Base-by-base conservation (phyloP, 1,140 invertebrate genomes). In the Melipona quadrifasciata region DNA sequence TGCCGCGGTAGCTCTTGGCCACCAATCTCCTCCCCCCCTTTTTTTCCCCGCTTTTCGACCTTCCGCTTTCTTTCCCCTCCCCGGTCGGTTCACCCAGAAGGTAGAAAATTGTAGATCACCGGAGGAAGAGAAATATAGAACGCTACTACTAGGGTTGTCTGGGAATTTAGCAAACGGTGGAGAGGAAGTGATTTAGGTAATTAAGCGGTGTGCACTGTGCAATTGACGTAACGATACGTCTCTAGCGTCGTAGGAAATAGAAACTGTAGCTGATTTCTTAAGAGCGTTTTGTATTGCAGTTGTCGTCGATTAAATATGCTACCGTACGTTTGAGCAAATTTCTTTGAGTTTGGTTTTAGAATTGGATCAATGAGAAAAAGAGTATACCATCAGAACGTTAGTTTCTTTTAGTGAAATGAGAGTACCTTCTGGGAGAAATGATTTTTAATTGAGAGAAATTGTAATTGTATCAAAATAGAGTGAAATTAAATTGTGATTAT, bases 61-160 rank as follows among this genome's bases (percentile, higher is more conserved):
- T 53, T 24, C 11, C 27, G 3, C 1, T 55, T 75, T 74, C 53
- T 55, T 31, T 31, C 11, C 8, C 17, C 17, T 3, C 11, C 8
- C 17, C 17, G 31, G 19, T 27, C 51, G 8, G 12, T 10, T 27
- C 1, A 27, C 24, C 6, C 71, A n/a, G 31, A 17, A 27, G n/a
- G 14, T 12, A 16, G 80, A 74, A 82, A 65, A 75, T 75, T 55
- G 53, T 53, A 34, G 79, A 80, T 80, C 55, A 27, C 19, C 12
- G 11, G 34, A 31, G 65, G 53, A 27, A 72, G 53, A 80, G n/a
- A n/a, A n/a, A n/a, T n/a, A n/a, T n/a, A n/a, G n/a, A n/a, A n/a
- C n/a, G n/a, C n/a, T n/a, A n/a, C 39, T 31, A 31, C 39, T 8
- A 47, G 10, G 39, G 6, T 47, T 47, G 39, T 47, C 39, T 47